Conservation (phyloP, 92 coral and sea anemone genomes). For the Ricordea florida region DNA sequence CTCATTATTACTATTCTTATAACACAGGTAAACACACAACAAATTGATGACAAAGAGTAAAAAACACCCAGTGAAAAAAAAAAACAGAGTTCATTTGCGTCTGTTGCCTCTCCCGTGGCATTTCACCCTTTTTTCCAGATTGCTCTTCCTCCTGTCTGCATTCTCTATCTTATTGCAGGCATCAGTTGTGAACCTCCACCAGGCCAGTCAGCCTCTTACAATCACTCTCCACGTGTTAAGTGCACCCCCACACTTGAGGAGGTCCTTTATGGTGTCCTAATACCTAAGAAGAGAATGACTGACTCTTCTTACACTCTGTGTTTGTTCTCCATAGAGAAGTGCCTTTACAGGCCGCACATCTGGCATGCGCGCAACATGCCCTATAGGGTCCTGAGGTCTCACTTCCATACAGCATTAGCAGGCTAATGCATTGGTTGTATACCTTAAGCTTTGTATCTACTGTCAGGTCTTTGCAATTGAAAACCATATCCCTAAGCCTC, state of each 20-base stretch:
- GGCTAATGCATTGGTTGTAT: background rate
- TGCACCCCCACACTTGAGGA: constrained; percentile 1
- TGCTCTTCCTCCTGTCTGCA: constrained; percentile 9
- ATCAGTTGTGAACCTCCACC: background rate
- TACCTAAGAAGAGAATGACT: constrained; percentile 17
- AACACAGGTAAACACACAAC: too few relatives aligned
- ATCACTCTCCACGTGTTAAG: constrained; percentile 15
- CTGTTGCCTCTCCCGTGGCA: constrained; percentile 17
- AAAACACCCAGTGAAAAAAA: too few relatives aligned
- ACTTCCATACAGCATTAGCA: background rate
- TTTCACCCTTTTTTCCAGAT: constrained; percentile 4
- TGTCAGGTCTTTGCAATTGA: background rate
- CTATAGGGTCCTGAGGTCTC: background rate
- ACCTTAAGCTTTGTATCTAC: background rate
- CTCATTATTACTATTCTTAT: too few relatives aligned
- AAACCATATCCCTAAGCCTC: constrained; percentile 2
- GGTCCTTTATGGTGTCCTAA: constrained; percentile 10
- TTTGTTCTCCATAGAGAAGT: constrained; percentile 4
- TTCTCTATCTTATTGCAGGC: constrained; percentile 2
- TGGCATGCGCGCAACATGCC: background rate
- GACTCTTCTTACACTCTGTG: constrained; percentile 5
- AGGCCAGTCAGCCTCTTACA: background rate
- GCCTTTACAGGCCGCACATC: background rate
- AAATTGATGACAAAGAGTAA: too few relatives aligned
- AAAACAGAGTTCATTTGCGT: constrained; percentile 3